Conservation (phyloP, 2,888 invertebrate genomes). For the Drosophila paranaensis region DNA sequence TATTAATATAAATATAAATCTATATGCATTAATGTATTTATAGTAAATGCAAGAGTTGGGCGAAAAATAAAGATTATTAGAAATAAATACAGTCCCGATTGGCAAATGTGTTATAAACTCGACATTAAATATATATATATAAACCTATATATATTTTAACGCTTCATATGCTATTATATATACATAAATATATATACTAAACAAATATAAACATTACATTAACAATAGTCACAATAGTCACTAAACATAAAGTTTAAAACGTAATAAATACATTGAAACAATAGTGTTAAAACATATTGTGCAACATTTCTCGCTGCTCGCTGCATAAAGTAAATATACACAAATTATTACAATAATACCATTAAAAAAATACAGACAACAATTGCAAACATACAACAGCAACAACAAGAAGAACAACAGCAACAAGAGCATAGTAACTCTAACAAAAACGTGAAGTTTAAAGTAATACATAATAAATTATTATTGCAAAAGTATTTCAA, state of each 20-base stretch:
- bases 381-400: slow-evolving; percentile 6
- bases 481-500: slow-evolving; percentile 70
- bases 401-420: slow-evolving; percentile 2
- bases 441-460: slow-evolving; percentile 61
- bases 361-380: slow-evolving; percentile 56
- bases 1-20: slow-evolving; percentile 18
- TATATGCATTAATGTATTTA: slow-evolving; percentile 29
- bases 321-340: slow-evolving; percentile 45
- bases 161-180: slow-evolving; percentile 75
- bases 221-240: slow-evolving; percentile 77
- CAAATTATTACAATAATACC: slow-evolving; percentile 68
- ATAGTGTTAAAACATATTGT: slow-evolving; percentile 41
- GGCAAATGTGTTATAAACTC: slow-evolving; percentile 61
- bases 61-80: slow-evolving; percentile 40
- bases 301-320: slow-evolving; percentile 61
- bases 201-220: slow-evolving; percentile 55
- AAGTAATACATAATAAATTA: slow-evolving; percentile 72
- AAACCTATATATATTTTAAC: slow-evolving; percentile 64
- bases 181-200: slow-evolving; percentile 26
- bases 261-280: slow-evolving; percentile 34
- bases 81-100: slow-evolving; percentile 51
- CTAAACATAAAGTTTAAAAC: slow-evolving; percentile 49
- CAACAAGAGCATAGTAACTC: slow-evolving; percentile 43
- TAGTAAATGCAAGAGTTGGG: slow-evolving; percentile 41
- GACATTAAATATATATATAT: slow-evolving; percentile 62